Base-by-base conservation (phyloP, 1,140 invertebrate genomes). In the Drosophila lacertosa region DNA sequence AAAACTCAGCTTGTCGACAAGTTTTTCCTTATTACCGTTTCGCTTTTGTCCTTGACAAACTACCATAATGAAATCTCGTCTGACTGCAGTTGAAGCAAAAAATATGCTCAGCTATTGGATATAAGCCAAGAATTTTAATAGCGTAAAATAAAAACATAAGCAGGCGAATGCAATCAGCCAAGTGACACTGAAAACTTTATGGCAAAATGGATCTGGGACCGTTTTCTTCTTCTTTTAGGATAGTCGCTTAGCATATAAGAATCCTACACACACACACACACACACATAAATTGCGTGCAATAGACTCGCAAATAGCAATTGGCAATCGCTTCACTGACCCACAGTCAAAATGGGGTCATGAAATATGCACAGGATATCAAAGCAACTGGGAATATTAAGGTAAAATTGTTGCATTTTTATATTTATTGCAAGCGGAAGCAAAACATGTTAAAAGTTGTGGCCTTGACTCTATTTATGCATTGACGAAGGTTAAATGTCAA, bases 71-170 rank as follows among this genome's bases (percentile, higher is more conserved):
- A 76, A 83, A 83, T 47, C 51, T 42, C 16, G 18, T 32, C 18
- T 40, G 48, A 42, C 22, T 55, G 60, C 48, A 40, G 5, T 37
- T 16, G 18, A 9, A 35, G 60, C 44, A 54, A 29, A 64, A 74
- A 81, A 77, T 76, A 68, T 72, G 63, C 68, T 54, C 62, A 40
- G 63, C 64, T 42, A 77, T 84, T 84, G 80, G 81, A 80, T 74
- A 62, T 40, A 66, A 66, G 81, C 80, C 81, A 84, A 76, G 50
- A 70, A 65, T 74, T 80, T 70, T 75, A 68, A 75, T 68, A 72
- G 80, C 45, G 16, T 24, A 39, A 48, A 54, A 47, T 24, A 37
- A 63, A 68, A 69, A 59, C 16, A 47, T 37, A 67, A 67, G 24
- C 45, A 32, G 53, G 47, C 59, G 63, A 83, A 76, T 73, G 71